These are phyloP conservation scores for Ophion ventricosus DNA, from an alignment of 2,888 invertebrate genomes.

Conservation along the genomic window DNA sequence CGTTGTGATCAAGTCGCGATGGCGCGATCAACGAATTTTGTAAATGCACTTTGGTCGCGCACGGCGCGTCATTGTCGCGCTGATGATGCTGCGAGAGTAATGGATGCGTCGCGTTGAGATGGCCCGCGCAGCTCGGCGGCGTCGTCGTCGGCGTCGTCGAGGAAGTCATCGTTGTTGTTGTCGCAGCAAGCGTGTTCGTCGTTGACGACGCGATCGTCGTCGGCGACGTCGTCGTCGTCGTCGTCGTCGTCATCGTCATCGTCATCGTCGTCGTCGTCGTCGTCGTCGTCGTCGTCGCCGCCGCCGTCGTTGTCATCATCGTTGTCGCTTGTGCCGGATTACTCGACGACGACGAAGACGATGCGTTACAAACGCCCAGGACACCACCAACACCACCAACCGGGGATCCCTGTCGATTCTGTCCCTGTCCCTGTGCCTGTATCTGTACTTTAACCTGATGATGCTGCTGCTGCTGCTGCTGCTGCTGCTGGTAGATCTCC, in stretches of 20 bases:
- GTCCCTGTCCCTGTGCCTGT: too few species aligned
- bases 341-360: not conserved
- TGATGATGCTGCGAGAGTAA: conserved; percentile 43
- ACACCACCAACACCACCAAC: conserved; percentile 12
- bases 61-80: conserved; percentile 28
- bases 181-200: not conserved
- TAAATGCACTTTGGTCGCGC: conserved; percentile 21
- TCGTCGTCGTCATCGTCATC: conserved; percentile 28
- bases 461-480: conserved; percentile 67
- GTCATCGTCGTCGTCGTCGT: conserved; percentile 6
- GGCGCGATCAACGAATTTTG: conserved; percentile 52
- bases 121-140: not conserved
- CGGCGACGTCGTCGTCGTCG: conserved; percentile 17
- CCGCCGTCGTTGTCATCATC: conserved; percentile 30
- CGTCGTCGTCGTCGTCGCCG: not conserved
- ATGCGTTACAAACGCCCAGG: conserved; percentile 2
- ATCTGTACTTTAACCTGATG: too few species aligned
- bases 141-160: conserved; percentile 5
- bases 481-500: conserved; percentile 82
- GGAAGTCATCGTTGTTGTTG: conserved; percentile 36
- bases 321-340: conserved; percentile 26
- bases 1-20: conserved; percentile 62
- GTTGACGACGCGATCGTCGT: conserved; percentile 3
- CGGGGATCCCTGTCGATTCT: conserved; percentile 54
- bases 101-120: not conserved